Evolutionary conservation across 2,888 invertebrate genomes (phyloP), one percentile per base, ranked within the genome.

Genomic region (Cremastobaeus sp.): DNA sequence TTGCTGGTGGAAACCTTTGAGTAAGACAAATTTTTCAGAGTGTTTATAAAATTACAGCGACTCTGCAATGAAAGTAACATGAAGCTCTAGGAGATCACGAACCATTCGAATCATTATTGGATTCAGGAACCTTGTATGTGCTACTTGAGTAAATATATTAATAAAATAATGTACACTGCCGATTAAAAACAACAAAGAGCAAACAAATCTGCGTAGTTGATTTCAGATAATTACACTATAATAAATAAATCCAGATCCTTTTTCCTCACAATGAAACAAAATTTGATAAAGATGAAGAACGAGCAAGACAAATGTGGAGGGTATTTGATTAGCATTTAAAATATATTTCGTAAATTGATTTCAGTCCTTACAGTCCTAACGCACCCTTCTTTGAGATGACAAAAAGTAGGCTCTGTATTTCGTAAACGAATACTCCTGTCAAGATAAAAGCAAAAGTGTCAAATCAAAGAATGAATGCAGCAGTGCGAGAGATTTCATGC

Each of bases 41-140:
- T 86, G 84, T 87, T 88, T 88, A 88, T 86, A 87, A 87, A 87
- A 87, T 88, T 87, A 87, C 82, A 77, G 79, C 79, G 82, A 82
- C 82, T 81, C 79, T n/a, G 77, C 72, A 76, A 76, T 80, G 75
- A 77, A 80, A 81, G 83, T 82, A 83, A 79, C 80, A 47, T 76
- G 81, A 85, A 85, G 78, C 84, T 82, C 74, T 82, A 80, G 30
- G 45, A 48, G 11, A 64, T 54, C 71, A 66, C 54, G 62, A 74
- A 71, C 77, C 77, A 80, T 80, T 82, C 78, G 76, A 76, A 82
- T 84, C 77, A 78, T 83, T 83, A 83, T 81, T 83, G 82, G 82
- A 83, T 83, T 82, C 81, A 69, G 79, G 77, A 82, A 71, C 81
- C 81, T 72, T 68, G 48, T 70, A 50, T 68, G 70, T 80, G 78